These are phyloP conservation scores for Meganola albula DNA, from an alignment of 2,888 invertebrate species.

Conservation along the genomic window DNA sequence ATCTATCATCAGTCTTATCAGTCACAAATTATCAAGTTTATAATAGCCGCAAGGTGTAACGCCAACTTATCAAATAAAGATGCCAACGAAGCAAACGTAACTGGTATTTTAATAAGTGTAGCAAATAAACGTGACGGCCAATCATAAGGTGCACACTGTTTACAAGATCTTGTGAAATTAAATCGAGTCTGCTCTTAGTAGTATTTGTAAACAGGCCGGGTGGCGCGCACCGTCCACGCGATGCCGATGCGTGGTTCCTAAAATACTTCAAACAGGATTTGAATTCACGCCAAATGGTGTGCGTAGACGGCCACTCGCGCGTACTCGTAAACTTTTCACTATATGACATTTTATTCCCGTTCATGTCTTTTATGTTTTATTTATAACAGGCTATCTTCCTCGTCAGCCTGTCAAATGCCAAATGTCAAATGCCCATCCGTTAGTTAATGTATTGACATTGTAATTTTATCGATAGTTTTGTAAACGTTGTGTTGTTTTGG, in stretches of 20 bases:
- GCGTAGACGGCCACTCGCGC: slow-evolving; percentile 68
- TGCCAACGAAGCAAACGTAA: slow-evolving; percentile 16
- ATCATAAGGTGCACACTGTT: slow-evolving; percentile 63
- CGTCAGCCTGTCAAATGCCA: too few relatives aligned
- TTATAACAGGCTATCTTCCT: slow-evolving; percentile 35
- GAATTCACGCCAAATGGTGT: slow-evolving; percentile 71
- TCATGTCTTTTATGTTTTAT: slow-evolving; percentile 61
- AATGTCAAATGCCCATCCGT: too few relatives aligned
- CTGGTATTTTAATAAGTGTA: too few relatives aligned
- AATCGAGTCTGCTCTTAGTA: slow-evolving; percentile 67
- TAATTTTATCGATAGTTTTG: too few relatives aligned
- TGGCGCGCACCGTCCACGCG: slow-evolving; percentile 37
- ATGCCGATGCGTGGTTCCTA: slow-evolving; percentile 65
- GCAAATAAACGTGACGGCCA: slow-evolving; percentile 43
- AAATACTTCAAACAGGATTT: slow-evolving; percentile 75
- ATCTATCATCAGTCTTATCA: too few relatives aligned
- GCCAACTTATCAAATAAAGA: too few relatives aligned
- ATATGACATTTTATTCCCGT: slow-evolving; percentile 65
- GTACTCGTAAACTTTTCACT: slow-evolving; percentile 67
- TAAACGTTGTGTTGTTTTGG: too few relatives aligned
- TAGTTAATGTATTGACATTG: too few relatives aligned
- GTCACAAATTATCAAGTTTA: too few relatives aligned
- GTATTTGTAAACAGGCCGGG: slow-evolving; percentile 72
- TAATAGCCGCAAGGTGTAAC: too few relatives aligned
- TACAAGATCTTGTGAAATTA: slow-evolving; percentile 67